Evolutionary conservation across 1,140 invertebrate species (phyloP).

Genomic region (Frieseomelitta varia): DNA sequence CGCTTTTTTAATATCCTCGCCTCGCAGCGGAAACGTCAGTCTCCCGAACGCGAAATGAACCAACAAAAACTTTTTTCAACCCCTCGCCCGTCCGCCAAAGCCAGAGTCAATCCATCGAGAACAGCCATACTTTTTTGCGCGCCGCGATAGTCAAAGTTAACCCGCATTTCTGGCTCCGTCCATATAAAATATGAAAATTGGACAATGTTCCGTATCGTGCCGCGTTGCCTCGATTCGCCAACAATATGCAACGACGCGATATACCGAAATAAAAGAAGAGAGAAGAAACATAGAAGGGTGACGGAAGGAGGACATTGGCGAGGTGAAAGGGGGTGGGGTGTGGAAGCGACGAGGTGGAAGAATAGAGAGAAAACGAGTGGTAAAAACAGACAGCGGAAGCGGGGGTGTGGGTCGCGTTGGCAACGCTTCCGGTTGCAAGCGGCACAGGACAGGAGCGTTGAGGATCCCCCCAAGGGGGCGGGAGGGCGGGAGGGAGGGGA

Average conservation of each 20-base stretch:
- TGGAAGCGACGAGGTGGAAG: not conserved
- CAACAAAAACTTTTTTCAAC: not conserved
- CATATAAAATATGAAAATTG: constrained; percentile 81
- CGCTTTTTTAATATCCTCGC: not conserved
- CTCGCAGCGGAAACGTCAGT: not conserved
- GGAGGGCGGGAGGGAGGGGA: constrained; percentile 7
- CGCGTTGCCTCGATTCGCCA: constrained; percentile 17
- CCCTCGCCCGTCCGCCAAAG: too few species aligned
- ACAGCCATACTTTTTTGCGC: too few species aligned
- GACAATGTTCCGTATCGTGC: constrained; percentile 71
- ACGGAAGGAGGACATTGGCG: constrained; percentile 24
- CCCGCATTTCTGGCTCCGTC: constrained; percentile 10
- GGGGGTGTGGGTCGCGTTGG: constrained; percentile 26
- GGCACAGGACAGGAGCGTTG: constrained; percentile 48
- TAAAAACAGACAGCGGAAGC: constrained; percentile 21
- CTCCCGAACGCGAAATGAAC: not conserved
- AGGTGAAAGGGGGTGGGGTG: not conserved
- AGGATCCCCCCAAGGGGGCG: constrained; percentile 64
- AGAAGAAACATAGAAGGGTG: constrained; percentile 29
- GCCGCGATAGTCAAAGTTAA: constrained; percentile 22
- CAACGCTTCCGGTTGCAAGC: constrained; percentile 54
- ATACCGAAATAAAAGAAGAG: constrained; percentile 6
- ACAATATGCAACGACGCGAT: not conserved
- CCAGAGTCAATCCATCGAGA: too few species aligned
- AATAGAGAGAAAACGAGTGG: constrained; percentile 17